These are phyloP conservation scores for Cinclus cinclus DNA, from an alignment of 2,113 vertebrate species.

Conservation along the genomic window DNA sequence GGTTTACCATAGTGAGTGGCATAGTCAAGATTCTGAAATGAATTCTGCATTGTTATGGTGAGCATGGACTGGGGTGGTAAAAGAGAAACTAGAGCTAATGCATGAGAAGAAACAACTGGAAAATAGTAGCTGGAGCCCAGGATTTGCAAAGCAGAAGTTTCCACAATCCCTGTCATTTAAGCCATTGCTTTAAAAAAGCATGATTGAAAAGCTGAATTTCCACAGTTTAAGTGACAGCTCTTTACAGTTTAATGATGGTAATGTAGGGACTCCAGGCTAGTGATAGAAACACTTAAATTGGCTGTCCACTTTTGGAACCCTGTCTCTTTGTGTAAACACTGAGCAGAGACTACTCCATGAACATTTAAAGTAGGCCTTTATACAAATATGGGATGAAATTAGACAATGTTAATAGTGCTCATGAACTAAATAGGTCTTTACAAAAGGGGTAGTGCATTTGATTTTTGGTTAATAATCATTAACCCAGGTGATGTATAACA, in stretches of 20 bases:
- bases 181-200: neutral
- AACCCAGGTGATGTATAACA: neutral
- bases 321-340: neutral
- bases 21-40: neutral
- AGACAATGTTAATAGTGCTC: neutral
- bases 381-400: neutral
- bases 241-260: neutral
- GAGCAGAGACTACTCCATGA: neutral
- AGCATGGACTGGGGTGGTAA: neutral
- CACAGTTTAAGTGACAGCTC: neutral
- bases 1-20: neutral
- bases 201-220: neutral
- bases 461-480: neutral
- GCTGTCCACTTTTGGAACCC: neutral
- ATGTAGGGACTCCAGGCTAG: neutral
- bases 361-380: neutral
- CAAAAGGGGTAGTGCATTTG: neutral
- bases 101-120: conserved; percentile 30
- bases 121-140: neutral
- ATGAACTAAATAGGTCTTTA: neutral
- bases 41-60: neutral
- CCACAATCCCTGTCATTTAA: conserved; percentile 15
- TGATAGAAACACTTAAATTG: neutral
- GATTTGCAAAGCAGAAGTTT: conserved; percentile 46
- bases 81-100: conserved; percentile 18